Evolutionary conservation across 2,888 invertebrate species (phyloP), one percentile per base, ranked within the genome.

Genomic region (Oeneis ivallda): DNA sequence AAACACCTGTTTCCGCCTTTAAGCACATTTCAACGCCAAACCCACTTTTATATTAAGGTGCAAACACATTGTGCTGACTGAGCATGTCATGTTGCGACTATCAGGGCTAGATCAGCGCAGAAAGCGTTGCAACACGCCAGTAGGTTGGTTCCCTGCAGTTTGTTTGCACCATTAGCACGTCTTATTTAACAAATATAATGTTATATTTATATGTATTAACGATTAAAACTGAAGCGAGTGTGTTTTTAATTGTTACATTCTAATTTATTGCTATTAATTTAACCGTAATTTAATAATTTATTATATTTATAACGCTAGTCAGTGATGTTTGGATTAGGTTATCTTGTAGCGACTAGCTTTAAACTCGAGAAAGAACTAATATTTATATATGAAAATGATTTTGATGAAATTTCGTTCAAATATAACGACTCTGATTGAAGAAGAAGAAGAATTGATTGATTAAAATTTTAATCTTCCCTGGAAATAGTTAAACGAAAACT

Each of bases 301-400:
- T 82, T 80, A 75, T 79, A 77, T 79, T 78, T 77, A 76, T 84
- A 84, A 86, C 10, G 41, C 91, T 92, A 92, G 91, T 91, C 91
- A 91, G 81, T 79, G 77, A 83, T 81, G 83, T 86, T 82, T 86
- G 75, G 79, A 77, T 85, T 83, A 84, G 77, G 78, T 84, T 86
- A 85, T 81, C 76, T 71, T 71, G 67, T 64, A 64, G 72, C 66
- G 66, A 75, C 78, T 82, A 10, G 2, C n/a, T 15, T 4, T 43
- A 2, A 45, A 26, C 2, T 56, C 19, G 15, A 17, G 10, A 32
- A 26, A 11, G n/a, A 15, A 32, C 4, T 58, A 47, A 19, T 11
- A 6, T 49, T 2, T 26, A 26, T 0, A 26, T 5, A 4, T 4
- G 26, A 26, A 1, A 4, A 4, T 2, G 17, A 26, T 26, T 10